Conservation (phyloP, 2,797 vertebrate genomes). For the Knipowitschia caucasica region DNA sequence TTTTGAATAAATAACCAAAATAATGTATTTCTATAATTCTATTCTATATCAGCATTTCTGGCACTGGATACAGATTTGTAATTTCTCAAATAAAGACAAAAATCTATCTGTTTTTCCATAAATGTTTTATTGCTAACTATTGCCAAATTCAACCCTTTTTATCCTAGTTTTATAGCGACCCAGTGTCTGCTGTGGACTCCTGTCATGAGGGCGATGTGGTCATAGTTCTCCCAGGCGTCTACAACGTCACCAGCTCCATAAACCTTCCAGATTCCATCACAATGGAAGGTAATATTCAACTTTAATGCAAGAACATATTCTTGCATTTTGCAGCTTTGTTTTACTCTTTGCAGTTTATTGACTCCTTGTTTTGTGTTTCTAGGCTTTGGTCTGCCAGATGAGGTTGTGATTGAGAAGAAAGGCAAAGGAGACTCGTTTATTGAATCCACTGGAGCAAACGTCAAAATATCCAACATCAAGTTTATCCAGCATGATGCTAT, state of each 20-base stretch:
- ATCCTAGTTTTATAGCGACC: conserved; percentile 83
- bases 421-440: conserved; percentile 88
- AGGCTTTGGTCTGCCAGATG: conserved; percentile 92
- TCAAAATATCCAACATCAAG: conserved; percentile 87
- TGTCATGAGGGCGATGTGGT: conserved; percentile 84
- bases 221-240: conserved; percentile 84
- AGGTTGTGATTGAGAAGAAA: conserved; percentile 90
- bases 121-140: neutral
- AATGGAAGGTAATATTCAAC: conserved; percentile 77
- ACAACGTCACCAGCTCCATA: conserved; percentile 76
- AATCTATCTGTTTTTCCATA: too few relatives aligned
- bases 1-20: too few relatives aligned
- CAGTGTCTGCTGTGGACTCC: conserved; percentile 75
- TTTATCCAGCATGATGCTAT: conserved; percentile 90
- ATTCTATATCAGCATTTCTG: too few relatives aligned
- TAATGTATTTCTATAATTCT: too few relatives aligned
- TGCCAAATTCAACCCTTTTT: conserved; percentile 2
- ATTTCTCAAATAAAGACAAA: too few relatives aligned
- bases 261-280: conserved; percentile 85
- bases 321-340: neutral
- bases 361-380: neutral
- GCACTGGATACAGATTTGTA: too few relatives aligned
- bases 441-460: conserved; percentile 79
- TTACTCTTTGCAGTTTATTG: neutral
- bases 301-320: neutral